phyloP scores from a whole-genome alignment of 2,113 vertebrate species.

The Sebastes schlegelii region DNA sequence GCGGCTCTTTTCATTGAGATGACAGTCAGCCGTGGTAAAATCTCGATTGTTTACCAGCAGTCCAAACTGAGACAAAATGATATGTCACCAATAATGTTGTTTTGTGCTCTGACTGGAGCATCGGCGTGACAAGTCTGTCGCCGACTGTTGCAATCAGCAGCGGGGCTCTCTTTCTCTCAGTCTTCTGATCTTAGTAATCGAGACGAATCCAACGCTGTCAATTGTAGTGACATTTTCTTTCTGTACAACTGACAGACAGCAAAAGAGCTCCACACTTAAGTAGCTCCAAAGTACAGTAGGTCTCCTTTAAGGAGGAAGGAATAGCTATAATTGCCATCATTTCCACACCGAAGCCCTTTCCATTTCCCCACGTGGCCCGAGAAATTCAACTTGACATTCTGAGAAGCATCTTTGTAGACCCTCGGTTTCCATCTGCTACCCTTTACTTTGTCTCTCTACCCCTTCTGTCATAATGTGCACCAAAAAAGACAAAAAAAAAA shows the following conservation, averaged over 20 bases:
- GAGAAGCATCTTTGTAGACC: constrained; percentile 51
- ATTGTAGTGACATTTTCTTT: constrained; percentile 29
- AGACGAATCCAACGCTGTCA: constrained; percentile 29
- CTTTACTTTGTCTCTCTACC: constrained; percentile 41
- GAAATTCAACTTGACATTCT: constrained; percentile 70
- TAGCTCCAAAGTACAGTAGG: constrained; percentile 52
- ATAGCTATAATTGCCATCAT: constrained; percentile 60
- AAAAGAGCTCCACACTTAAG: constrained; percentile 41
- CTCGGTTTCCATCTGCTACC: constrained; percentile 38
- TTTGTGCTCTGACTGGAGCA: constrained; percentile 44
- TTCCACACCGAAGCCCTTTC: constrained; percentile 58
- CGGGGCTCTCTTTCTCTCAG: constrained; percentile 15
- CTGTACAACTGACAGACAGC: constrained; percentile 50
- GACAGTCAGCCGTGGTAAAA: constrained; percentile 28
- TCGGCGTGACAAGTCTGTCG: constrained; percentile 53
- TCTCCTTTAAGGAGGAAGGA: constrained; percentile 36
- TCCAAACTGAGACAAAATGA: constrained; percentile 56
- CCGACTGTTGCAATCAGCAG: constrained; percentile 44
- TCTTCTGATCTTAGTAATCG: constrained; percentile 60
- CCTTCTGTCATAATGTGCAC: constrained; percentile 31
- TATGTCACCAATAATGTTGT: constrained; percentile 62
- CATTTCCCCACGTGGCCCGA: constrained; percentile 36
- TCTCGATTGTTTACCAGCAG: constrained; percentile 50
- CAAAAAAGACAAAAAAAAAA: background rate
- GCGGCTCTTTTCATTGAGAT: constrained; percentile 13